Percentiles rank a stretch among this genome's conserved stretches.
phyloP scores from a whole-genome alignment of 2,888 invertebrate species.

The Bellardia bayeri region DNA sequence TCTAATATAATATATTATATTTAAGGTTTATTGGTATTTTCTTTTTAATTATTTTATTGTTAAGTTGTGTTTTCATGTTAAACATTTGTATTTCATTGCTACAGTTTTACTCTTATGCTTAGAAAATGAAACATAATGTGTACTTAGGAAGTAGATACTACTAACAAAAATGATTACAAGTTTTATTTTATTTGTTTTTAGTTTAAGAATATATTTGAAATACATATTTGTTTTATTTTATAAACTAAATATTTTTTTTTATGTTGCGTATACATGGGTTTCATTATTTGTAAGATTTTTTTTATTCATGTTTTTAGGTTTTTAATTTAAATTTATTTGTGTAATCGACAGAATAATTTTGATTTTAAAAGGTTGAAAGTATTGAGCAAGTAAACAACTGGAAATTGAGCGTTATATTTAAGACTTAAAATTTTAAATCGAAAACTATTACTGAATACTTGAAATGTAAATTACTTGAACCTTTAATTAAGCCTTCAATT shows the following conservation, averaged over 20 bases:
- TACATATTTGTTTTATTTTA: conserved; percentile 46
- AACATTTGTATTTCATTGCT: conserved; percentile 63
- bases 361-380: conserved; percentile 50
- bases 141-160: conserved; percentile 41
- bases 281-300: conserved; percentile 61
- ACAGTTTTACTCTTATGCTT: conserved; percentile 18
- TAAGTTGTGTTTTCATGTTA: conserved; percentile 52
- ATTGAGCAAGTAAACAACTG: background rate
- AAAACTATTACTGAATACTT: no score
- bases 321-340: conserved; percentile 1
- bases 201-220: conserved; percentile 28
- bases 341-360: conserved; percentile 61
- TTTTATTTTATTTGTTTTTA: conserved; percentile 28
- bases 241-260: conserved; percentile 68
- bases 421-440: no score
- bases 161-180: conserved; percentile 25
- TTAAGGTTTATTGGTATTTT: conserved; percentile 28
- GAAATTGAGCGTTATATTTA: background rate
- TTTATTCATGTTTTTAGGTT: background rate
- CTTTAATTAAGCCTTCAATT: background rate
- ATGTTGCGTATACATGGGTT: conserved; percentile 81
- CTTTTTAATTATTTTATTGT: conserved; percentile 17
- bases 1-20: background rate
- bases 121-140: conserved; percentile 22
- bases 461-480: background rate